These are phyloP conservation scores for Melanotaenia trifasciata DNA, from an alignment of 2,797 vertebrate genomes.

Conservation along the genomic window DNA sequence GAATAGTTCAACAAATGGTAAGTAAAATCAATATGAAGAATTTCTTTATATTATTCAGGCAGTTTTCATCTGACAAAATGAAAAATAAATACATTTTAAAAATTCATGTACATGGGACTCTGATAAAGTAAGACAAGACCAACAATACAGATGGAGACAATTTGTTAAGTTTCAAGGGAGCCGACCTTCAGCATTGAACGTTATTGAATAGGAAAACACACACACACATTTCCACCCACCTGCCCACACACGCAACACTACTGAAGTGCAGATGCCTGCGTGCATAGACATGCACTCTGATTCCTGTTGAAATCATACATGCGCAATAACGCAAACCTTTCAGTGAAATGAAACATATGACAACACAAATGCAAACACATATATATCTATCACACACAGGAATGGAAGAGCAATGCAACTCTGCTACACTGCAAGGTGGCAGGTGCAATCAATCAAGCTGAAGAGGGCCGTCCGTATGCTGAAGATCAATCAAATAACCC, in stretches of 20 bases:
- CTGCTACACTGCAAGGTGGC: conserved; percentile 21
- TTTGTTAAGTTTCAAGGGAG: conserved; percentile 63
- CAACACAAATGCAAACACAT: background rate
- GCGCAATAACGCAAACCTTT: background rate
- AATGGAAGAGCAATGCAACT: background rate
- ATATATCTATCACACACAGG: background rate
- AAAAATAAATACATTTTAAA: background rate
- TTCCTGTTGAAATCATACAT: background rate
- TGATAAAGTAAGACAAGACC: conserved; percentile 53
- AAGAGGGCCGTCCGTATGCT: conserved; percentile 17
- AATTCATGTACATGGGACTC: conserved; percentile 15
- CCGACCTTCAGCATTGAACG: conserved; percentile 58
- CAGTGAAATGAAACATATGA: background rate
- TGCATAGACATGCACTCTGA: background rate
- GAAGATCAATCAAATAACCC: conserved; percentile 23
- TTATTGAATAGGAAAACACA: conserved; percentile 25
- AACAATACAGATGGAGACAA: conserved; percentile 48
- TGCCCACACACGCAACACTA: background rate
- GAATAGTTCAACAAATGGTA: background rate
- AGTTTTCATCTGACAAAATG: background rate
- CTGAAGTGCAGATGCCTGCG: background rate
- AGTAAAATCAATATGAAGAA: background rate
- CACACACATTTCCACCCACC: background rate
- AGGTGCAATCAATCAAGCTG: conserved; percentile 37
- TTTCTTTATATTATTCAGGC: conserved; percentile 1